Evolutionary conservation across 2,113 vertebrate species (phyloP).

Genomic region (Pelusios castaneus): DNA sequence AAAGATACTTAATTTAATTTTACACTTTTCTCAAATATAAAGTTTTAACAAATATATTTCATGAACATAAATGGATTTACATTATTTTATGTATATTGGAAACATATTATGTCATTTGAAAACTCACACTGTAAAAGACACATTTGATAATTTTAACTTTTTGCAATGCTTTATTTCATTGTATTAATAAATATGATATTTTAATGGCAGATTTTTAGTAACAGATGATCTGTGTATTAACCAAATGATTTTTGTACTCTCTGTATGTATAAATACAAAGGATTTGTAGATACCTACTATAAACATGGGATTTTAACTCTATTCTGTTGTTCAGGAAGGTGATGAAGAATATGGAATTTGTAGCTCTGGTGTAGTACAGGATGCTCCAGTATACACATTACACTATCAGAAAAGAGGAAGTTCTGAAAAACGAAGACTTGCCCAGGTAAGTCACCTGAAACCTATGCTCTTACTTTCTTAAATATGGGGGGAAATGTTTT

Average conservation of each 20-base stretch:
- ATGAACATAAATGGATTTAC: background rate
- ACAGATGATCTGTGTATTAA: constrained; percentile 13
- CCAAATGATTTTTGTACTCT: constrained; percentile 56
- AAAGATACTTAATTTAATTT: background rate
- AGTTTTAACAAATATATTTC: background rate
- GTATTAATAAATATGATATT: constrained; percentile 63
- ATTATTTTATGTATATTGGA: background rate
- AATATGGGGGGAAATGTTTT: rapidly evolving
- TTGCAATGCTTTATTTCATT: constrained; percentile 32
- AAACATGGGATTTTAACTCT: constrained; percentile 48
- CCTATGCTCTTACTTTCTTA: background rate
- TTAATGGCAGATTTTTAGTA: constrained; percentile 45
- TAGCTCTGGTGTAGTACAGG: constrained; percentile 57
- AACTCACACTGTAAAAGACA: constrained; percentile 8
- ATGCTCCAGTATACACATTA: constrained; percentile 46
- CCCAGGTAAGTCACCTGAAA: constrained; percentile 71
- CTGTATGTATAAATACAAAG: constrained; percentile 54
- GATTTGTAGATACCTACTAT: constrained; percentile 27
- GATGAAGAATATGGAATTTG: constrained; percentile 71
- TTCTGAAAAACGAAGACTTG: constrained; percentile 66
- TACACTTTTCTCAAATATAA: constrained; percentile 18
- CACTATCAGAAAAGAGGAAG: constrained; percentile 55
- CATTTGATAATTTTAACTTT: background rate
- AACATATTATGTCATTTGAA: background rate
- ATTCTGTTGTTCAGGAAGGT: constrained; percentile 71